Evolutionary conservation across 92 coral and sea anemone species (phyloP), one percentile per base, ranked within the genome.

Genomic region (Ricordea florida): DNA sequence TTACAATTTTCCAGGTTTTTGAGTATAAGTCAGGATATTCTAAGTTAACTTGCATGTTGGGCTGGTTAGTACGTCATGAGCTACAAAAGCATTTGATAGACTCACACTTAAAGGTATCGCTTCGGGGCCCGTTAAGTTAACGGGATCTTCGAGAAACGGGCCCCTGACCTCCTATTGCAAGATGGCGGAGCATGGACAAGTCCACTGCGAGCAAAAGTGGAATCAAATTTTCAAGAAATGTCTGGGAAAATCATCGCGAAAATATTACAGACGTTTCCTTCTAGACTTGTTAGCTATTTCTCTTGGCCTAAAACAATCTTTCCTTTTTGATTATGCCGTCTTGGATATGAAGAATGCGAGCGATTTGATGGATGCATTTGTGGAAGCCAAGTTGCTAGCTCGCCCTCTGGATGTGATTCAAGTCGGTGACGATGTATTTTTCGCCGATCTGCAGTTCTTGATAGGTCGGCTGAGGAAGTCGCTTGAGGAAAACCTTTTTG

Each of bases 261-360:
- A 47, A 5, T 69, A 44, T 63, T 53, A 64, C 57, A 35, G 57
- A 35, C 38, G 43, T 15, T 64, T 85, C 17, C 21, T 78, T 27
- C 8, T 28, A 30, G 90, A 85, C 63, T 28, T 79, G 4, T 11
- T 58, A 32, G 40, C 46, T 7, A 67, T 79, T 15, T 56, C 23
- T 25, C 55, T 70, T 21, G 90, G 86, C 47, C 31, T 79, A 7
- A 85, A 85, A 18, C 76, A 76, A 7, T 85, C 90, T 6, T 40
- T 85, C n/a, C 77, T 85, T 10, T 85, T 85, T 31, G 90, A 85
- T 57, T 85, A 85, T 65, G 80, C 75, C 1, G 75, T 51, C 56
- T 59, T 72, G 2, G 81, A 85, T 37, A 35, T 46, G 24, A 46
- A 25, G 6, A 64, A 46, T 24, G 65, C 82, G 4, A 24, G 23